Base-by-base conservation (phyloP, 2,113 vertebrate genomes). In the Varanus komodoensis region DNA sequence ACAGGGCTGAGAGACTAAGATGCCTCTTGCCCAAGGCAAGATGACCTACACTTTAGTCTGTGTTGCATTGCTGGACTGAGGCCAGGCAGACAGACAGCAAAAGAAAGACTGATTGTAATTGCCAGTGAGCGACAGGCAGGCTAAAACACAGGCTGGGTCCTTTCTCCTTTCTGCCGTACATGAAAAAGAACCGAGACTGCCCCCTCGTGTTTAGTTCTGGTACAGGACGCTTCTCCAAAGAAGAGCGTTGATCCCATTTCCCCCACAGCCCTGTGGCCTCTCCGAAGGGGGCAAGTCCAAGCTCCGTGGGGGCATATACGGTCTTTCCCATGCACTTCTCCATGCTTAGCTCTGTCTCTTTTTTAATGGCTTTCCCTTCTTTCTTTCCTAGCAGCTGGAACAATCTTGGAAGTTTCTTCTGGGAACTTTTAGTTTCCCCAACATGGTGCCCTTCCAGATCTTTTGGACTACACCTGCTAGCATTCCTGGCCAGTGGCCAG, bases 371-470 rank as follows among this genome's bases (percentile, higher is more conserved):
- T 50, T 52, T 85, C 0, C 0, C 68, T 77, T 81, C 69, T 48
- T 23, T 89, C 77, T 8, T 89, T 88, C 85, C 90, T 38, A 48
- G 80, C 48, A 29, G 83, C 64, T 38, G 21, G 86, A 17, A 79
- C 27, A 50, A 29, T 34, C 75, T 50, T 64, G 52, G 83, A 57
- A 44, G 57, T 15, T 34, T 84, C 78, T 79, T 69, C 74, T 91
- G 90, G 61, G 86, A 92, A 74, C 82, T 87, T 93, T 88, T 90
- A 90, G 93, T 21, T 19, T 21, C 11, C 61, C 61, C 61, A 64
- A 64, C 61, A 15, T 64, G 3, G 61, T 64, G 61, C 61, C 61
- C 61, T 5, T 64, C 61, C 61, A 64, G 61, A 64, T 64, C 15
- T 64, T 64, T 64, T 19, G 61, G 61, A 64, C 61, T 64, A 64